phyloP scores from a whole-genome alignment of 1,140 invertebrate species.

The Euglossa dilemma region DNA sequence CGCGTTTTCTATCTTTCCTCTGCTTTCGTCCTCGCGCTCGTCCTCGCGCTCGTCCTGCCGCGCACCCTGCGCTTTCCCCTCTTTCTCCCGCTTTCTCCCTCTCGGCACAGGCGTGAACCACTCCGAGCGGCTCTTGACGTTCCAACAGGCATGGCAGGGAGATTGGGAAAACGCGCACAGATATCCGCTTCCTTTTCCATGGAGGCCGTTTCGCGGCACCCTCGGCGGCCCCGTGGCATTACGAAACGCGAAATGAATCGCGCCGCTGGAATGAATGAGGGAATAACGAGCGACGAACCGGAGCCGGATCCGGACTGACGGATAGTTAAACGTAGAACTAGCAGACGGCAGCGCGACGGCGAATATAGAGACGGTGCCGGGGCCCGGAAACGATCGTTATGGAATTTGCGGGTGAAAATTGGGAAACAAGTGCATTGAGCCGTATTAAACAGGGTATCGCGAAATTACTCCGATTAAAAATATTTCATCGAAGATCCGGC shows the following conservation, averaged over 20 bases:
- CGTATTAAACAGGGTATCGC: not conserved
- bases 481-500: too few relatives aligned
- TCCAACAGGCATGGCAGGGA: conserved; percentile 1
- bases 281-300: conserved; percentile 42
- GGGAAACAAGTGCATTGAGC: not conserved
- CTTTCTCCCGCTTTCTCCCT: not conserved
- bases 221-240: conserved; percentile 1
- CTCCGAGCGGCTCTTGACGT: conserved; percentile 32
- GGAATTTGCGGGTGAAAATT: conserved; percentile 2
- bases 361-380: not conserved
- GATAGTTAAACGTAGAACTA: not conserved
- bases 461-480: not conserved
- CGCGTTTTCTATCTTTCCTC: too few relatives aligned
- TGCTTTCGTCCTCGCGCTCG: not conserved
- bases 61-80: not conserved
- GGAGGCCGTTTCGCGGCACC: not conserved
- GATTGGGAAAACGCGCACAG: conserved; percentile 32
- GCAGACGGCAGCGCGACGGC: too few relatives aligned
- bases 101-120: conserved; percentile 28
- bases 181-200: conserved; percentile 29
- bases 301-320: not conserved
- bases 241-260: conserved; percentile 20
- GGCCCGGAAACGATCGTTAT: conserved; percentile 5
- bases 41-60: too few relatives aligned
- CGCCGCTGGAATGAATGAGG: conserved; percentile 26